Conservation (phyloP, 2,797 vertebrate genomes). For the Hydrocynus forskahlii region DNA sequence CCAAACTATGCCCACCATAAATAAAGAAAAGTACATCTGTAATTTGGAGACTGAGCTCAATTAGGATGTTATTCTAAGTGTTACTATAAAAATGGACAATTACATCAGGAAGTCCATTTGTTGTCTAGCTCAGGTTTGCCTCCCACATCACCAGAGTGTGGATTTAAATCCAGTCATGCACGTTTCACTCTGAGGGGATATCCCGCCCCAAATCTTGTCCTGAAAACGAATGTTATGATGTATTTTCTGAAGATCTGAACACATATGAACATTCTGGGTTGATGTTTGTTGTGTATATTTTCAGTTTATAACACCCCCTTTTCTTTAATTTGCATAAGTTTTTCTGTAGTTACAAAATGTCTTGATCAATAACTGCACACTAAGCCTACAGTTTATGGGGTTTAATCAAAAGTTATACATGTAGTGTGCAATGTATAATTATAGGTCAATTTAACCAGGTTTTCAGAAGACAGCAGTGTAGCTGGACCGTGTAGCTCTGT, state of each 20-base stretch:
- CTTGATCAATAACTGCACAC: background rate
- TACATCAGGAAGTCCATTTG: background rate
- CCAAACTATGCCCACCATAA: no score
- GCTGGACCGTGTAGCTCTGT: background rate
- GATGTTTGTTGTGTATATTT: background rate
- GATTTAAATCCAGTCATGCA: background rate
- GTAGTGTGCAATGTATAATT: background rate
- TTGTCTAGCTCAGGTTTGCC: background rate
- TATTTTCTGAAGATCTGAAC: background rate
- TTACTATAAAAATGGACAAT: background rate
- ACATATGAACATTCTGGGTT: background rate
- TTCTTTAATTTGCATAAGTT: background rate
- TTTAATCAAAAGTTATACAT: background rate
- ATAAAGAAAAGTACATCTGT: background rate
- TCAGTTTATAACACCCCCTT: no score
- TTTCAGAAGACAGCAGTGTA: background rate
- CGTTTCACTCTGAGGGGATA: background rate
- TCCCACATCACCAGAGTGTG: background rate
- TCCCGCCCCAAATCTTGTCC: conserved; percentile 2
- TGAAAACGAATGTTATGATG: background rate
- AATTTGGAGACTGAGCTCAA: background rate
- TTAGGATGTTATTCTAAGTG: background rate
- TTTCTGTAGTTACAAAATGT: background rate
- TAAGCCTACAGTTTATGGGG: background rate
- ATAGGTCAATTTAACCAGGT: background rate